Evolutionary conservation across 1,140 invertebrate species (phyloP).

Genomic region (Heliothis virescens): DNA sequence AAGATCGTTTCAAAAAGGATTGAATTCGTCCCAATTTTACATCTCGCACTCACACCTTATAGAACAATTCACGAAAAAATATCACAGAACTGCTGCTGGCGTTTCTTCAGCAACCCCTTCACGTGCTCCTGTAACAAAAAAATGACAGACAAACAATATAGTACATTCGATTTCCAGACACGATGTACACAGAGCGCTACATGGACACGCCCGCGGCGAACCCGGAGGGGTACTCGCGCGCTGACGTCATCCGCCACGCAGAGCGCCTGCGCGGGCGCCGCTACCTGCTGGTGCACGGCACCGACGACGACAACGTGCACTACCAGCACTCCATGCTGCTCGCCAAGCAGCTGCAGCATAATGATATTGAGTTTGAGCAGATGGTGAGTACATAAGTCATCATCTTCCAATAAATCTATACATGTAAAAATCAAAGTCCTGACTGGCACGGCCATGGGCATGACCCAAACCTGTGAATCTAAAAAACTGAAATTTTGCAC

Average conservation of each 20-base stretch:
- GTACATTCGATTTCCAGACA: constrained; percentile 88
- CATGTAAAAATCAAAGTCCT: no score
- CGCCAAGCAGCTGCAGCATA: constrained; percentile 93
- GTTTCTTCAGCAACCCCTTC: no score
- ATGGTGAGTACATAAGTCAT: constrained; percentile 89
- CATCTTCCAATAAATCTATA: no score
- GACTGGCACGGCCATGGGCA: no score
- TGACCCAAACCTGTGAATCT: no score
- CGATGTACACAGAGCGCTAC: constrained; percentile 98
- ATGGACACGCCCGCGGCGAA: constrained; percentile 94
- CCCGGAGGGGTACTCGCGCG: constrained; percentile 90
- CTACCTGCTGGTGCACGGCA: constrained; percentile 96
- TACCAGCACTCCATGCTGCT: constrained; percentile 98
- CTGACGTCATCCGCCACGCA: constrained; percentile 90
- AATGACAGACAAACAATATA: not conserved
- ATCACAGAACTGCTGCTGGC: no score
- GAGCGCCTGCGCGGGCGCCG: constrained; percentile 90
- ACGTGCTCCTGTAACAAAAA: no score
- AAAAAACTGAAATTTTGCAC: no score
- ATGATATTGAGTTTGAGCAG: constrained; percentile 95
- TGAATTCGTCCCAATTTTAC: no score
- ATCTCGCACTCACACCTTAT: no score
- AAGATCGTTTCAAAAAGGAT: not conserved
- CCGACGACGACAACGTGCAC: constrained; percentile 98
- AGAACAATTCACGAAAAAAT: no score